phyloP scores from a whole-genome alignment of 2,113 vertebrate genomes.

The Chlamydotis undulata region DNA sequence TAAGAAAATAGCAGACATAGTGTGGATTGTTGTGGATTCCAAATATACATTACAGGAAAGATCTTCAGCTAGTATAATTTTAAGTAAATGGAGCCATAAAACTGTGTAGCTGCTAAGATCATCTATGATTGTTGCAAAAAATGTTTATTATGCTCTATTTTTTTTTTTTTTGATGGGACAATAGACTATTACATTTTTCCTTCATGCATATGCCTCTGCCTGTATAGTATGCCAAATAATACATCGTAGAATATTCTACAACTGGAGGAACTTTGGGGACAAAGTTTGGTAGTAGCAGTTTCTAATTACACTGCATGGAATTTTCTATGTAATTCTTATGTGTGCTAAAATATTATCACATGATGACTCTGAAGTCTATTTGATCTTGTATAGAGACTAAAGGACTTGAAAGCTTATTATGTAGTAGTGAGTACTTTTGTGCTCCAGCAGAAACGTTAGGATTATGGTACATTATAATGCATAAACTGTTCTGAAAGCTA shows the following conservation, averaged over 20 bases:
- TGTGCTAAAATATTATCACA: background rate
- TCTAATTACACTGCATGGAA: background rate
- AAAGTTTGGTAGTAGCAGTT: background rate
- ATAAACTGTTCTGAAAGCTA: background rate
- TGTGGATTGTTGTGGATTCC: background rate
- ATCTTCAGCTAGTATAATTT: background rate
- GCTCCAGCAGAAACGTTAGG: background rate
- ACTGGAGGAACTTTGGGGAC: background rate
- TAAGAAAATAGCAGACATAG: background rate
- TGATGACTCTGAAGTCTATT: background rate
- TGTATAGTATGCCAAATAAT: background rate
- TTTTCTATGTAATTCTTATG: background rate
- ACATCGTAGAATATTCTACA: background rate
- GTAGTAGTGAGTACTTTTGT: background rate
- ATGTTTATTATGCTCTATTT: background rate
- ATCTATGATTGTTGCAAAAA: background rate
- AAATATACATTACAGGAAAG: background rate
- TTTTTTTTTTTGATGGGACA: background rate
- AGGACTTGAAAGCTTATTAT: background rate
- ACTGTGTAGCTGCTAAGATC: background rate
- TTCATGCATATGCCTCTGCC: background rate
- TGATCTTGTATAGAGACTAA: background rate
- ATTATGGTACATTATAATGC: fast-evolving
- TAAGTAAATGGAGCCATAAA: background rate
- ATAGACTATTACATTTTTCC: background rate